These are phyloP conservation scores for Homarus gammarus DNA, from an alignment of 2,888 invertebrate genomes.

Conservation along the genomic window DNA sequence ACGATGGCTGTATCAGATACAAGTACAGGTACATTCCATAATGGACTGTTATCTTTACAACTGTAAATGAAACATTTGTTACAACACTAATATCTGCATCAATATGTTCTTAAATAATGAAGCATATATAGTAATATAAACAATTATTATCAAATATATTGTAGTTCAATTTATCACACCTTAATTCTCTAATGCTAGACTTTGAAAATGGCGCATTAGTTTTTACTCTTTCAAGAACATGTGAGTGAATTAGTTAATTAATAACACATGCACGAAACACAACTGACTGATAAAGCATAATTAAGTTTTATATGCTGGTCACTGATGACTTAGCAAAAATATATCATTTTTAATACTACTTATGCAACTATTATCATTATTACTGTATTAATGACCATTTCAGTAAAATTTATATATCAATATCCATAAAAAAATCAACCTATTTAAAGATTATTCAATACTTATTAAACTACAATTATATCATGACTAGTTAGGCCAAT, in stretches of 20 bases:
- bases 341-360: not conserved
- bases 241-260: not conserved
- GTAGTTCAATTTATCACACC: not conserved
- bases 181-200: not conserved
- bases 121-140: not conserved
- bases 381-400: not conserved
- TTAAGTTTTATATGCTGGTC: not conserved
- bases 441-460: not conserved
- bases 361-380: not conserved
- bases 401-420: too few species aligned
- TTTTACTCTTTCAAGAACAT: not conserved
- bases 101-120: not conserved
- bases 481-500: not conserved
- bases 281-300: not conserved
- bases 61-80: not conserved
- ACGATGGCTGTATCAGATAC: too few species aligned
- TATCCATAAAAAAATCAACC: too few species aligned
- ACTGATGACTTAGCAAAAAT: not conserved
- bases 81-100: not conserved
- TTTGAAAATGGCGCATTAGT: not conserved
- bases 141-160: not conserved
- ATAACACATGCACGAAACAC: not conserved
- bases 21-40: too few species aligned
- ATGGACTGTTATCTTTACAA: too few species aligned
- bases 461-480: not conserved